Conservation (phyloP, 2,888 invertebrate genomes). For the Meandrusa payeni region DNA sequence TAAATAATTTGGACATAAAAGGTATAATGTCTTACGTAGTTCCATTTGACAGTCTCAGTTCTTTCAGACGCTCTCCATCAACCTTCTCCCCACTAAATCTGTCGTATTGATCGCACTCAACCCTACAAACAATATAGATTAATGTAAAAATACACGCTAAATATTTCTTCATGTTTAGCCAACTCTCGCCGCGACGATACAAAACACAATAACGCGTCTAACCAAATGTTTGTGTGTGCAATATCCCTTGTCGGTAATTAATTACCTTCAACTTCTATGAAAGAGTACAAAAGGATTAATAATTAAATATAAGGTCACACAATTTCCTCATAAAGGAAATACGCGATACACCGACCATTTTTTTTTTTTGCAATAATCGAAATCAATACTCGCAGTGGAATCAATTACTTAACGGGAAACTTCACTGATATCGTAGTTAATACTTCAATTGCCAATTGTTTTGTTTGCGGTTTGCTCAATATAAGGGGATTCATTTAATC, state of each 20-base stretch:
- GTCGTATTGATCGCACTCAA: conserved; percentile 40
- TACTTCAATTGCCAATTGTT: too few relatives aligned
- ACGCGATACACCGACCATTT: too few relatives aligned
- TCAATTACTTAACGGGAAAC: too few relatives aligned
- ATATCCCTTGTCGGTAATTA: conserved; percentile 5
- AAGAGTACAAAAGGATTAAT: conserved; percentile 1
- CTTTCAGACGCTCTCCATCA: conserved; percentile 39
- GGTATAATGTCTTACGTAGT: conserved; percentile 41
- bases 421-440: too few relatives aligned
- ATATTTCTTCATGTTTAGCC: conserved; percentile 15
- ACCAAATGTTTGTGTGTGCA: not conserved
- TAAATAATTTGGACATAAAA: too few relatives aligned
- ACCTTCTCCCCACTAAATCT: conserved; percentile 51
- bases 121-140: not conserved
- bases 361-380: too few relatives aligned
- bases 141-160: conserved; percentile 10
- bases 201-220: conserved; percentile 6
- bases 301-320: not conserved
- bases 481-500: too few relatives aligned
- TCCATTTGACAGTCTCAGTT: conserved; percentile 39
- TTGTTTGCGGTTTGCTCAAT: too few relatives aligned
- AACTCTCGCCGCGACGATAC: not conserved
- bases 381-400: too few relatives aligned
- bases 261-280: conserved; percentile 12
- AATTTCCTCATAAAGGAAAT: conserved; percentile 4